Percentiles rank a stretch among this genome's conserved stretches.
These are phyloP conservation scores for Gisinianus flammeolus DNA, from an alignment of 2,888 invertebrate species.

Conservation along the genomic window DNA sequence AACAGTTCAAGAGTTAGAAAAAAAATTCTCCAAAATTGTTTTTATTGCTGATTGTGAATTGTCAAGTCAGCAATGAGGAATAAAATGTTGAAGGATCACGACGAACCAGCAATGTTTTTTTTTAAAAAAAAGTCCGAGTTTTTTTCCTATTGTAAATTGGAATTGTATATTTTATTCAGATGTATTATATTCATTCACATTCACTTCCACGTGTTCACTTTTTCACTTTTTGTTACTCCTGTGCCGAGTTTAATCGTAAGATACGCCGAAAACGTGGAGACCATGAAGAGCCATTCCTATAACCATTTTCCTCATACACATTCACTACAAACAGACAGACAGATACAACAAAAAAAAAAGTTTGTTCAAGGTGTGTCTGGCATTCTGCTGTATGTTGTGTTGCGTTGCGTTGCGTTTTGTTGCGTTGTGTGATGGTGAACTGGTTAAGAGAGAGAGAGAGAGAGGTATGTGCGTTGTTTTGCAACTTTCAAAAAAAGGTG, in stretches of 20 bases:
- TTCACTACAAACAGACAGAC: too few relatives aligned
- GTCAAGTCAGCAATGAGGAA: too few relatives aligned
- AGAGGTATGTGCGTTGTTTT: constrained; percentile 9
- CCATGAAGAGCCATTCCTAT: not conserved
- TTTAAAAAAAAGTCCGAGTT: not conserved
- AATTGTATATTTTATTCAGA: too few relatives aligned
- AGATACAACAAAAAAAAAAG: constrained; percentile 3
- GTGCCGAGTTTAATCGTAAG: not conserved
- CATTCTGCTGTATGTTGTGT: not conserved
- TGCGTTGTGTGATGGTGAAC: not conserved
- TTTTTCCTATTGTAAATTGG: not conserved
- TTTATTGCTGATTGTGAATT: too few relatives aligned
- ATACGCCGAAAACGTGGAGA: too few relatives aligned
- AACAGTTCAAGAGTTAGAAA: not conserved
- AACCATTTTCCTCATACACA: not conserved
- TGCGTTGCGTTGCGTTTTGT: too few relatives aligned
- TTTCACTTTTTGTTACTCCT: not conserved
- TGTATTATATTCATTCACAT: not conserved
- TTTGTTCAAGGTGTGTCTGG: constrained; percentile 25
- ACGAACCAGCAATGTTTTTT: not conserved
- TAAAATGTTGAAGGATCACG: too few relatives aligned
- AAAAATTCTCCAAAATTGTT: not conserved
- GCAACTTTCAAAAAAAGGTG: constrained; percentile 18
- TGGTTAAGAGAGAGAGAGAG: not conserved
- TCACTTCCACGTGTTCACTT: constrained; percentile 5